Evolutionary conservation across 2,797 vertebrate genomes (phyloP).

Genomic region (Sebastes nivosus): DNA sequence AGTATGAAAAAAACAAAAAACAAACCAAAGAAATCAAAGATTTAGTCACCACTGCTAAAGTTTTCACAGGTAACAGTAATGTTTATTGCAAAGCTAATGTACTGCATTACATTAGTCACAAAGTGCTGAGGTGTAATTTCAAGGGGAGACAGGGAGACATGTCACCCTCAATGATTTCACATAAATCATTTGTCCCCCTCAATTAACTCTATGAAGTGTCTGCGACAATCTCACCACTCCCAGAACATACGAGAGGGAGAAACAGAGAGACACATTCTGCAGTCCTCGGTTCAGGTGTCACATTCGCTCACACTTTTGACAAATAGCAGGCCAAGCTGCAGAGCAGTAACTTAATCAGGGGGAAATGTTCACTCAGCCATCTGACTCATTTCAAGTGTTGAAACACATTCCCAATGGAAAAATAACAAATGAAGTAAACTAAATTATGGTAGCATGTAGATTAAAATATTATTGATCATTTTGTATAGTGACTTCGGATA

Average conservation of each 20-base stretch:
- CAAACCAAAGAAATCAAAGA: background rate
- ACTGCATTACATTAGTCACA: slow-evolving; percentile 25
- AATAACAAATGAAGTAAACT: background rate
- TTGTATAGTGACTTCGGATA: background rate
- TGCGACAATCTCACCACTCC: background rate
- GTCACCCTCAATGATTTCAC: slow-evolving; percentile 26
- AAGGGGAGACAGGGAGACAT: slow-evolving; percentile 25
- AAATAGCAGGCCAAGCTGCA: background rate
- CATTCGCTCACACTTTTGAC: background rate
- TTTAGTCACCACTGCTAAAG: background rate
- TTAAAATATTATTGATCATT: background rate
- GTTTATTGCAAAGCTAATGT: slow-evolving; percentile 20
- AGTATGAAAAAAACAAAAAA: background rate
- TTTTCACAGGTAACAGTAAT: slow-evolving; percentile 1
- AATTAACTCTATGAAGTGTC: slow-evolving; percentile 32
- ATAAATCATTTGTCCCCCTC: slow-evolving; percentile 31
- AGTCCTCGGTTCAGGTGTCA: background rate
- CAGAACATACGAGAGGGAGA: background rate
- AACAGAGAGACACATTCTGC: background rate
- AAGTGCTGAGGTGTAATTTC: slow-evolving; percentile 31
- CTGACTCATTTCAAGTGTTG: background rate
- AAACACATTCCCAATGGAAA: background rate
- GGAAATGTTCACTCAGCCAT: background rate
- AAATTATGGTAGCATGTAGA: background rate
- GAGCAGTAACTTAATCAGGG: slow-evolving; percentile 4